Evolutionary conservation across 2,113 vertebrate species (phyloP), one percentile per base, ranked within the genome.

Genomic region (Scopus umbretta): DNA sequence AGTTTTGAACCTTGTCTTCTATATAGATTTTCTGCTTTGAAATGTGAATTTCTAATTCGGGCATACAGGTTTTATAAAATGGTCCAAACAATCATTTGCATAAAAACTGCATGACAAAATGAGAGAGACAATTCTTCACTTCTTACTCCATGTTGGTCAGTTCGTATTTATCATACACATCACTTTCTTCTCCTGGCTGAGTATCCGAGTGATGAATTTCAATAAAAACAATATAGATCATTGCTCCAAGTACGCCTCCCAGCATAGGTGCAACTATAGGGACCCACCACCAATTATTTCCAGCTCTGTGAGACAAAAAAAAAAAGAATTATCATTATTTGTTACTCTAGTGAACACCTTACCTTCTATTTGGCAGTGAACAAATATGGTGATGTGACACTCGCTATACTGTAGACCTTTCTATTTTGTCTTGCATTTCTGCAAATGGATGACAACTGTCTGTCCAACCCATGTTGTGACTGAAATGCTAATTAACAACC

Each of bases 201-300:
- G 95, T 91, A 30, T 98, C 97, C 0, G 95, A 36, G 32, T 99
- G 99, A 94, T 99, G 99, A n/a, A 99, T 90, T 97, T 99, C 99
- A 56, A 99, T 99, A 90, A 99, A 96, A 50, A 99, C 86, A 19
- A 99, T 59, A 75, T 99, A 99, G 96, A 98, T 27, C 29, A 98
- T 86, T 3, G 99, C 98, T 90, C 99, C 99, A 21, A 99, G 87
- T 27, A 98, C 96, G 16, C 98, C 99, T 1, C 99, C 99, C 59
- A 99, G 95, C 98, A 99, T 96, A 12, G 99, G 99, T 20, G 98
- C 99, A 16, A 98, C 98, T 30, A 99, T 96, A 30, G 99, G 99
- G 70, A 99, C 97, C 99, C 99, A 99, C 99, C 99, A 99, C 98
- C 99, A 99, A 91, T 98, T 97, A 63, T 98, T 98, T 78, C 98